phyloP scores from a whole-genome alignment of 2,888 invertebrate genomes.

The Tetragonula carbonaria region DNA sequence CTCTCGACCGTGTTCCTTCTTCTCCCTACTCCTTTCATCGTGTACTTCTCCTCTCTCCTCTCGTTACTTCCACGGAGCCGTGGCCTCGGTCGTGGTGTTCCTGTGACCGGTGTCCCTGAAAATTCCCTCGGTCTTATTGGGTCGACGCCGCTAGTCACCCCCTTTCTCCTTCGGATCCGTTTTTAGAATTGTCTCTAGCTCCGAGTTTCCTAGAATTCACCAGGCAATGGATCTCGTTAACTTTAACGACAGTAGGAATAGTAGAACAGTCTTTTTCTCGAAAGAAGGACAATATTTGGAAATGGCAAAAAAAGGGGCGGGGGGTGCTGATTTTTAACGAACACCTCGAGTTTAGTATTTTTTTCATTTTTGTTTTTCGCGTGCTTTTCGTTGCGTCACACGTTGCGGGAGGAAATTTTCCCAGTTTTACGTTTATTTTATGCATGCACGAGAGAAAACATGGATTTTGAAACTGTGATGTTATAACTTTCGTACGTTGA shows the following conservation, averaged over 20 bases:
- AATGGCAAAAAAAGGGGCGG: too few relatives aligned
- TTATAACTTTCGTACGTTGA: too few relatives aligned
- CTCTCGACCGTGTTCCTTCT: constrained; percentile 28
- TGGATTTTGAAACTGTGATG: too few relatives aligned
- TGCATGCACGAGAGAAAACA: too few relatives aligned
- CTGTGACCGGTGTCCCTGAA: constrained; percentile 59
- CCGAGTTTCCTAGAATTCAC: neutral
- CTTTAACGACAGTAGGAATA: neutral
- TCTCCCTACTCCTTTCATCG: constrained; percentile 15
- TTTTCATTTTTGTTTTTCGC: too few relatives aligned
- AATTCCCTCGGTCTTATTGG: constrained; percentile 58
- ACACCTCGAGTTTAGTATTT: too few relatives aligned
- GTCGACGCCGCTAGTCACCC: constrained; percentile 28
- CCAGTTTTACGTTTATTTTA: too few relatives aligned
- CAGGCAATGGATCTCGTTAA: neutral
- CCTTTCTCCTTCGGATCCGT: constrained; percentile 26
- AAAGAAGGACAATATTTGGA: neutral
- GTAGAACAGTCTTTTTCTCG: neutral
- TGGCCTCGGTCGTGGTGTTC: neutral
- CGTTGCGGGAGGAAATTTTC: too few relatives aligned
- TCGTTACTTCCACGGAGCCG: constrained; percentile 9
- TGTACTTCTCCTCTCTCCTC: neutral
- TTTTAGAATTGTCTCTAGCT: neutral
- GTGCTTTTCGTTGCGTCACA: too few relatives aligned
- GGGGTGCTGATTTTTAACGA: too few relatives aligned